Evolutionary conservation across 1,140 invertebrate genomes (phyloP).

Genomic region (Brachionus calyciflorus): DNA sequence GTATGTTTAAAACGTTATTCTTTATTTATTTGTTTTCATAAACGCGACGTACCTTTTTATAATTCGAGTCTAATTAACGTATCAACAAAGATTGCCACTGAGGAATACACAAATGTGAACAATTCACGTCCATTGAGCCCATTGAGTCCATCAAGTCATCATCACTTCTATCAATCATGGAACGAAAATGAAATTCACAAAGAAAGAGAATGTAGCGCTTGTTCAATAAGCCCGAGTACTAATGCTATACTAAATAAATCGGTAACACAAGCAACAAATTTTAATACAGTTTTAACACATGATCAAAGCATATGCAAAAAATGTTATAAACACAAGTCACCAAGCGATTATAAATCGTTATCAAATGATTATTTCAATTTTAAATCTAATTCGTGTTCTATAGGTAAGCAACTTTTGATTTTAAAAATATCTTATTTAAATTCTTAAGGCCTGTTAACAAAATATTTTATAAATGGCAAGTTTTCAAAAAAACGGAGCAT

Average conservation of each 20-base stretch:
- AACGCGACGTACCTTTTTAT: conserved; percentile 39
- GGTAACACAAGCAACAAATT: background rate
- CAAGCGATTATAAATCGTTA: too few species aligned
- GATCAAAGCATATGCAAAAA: background rate
- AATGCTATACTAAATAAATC: background rate
- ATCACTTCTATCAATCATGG: background rate
- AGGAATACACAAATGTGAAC: background rate
- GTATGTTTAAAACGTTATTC: conserved; percentile 33
- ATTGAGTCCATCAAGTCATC: background rate
- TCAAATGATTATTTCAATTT: too few species aligned
- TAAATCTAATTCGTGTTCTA: too few species aligned
- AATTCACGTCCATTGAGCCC: background rate
- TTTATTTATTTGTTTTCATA: conserved; percentile 36
- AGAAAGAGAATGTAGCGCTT: background rate
- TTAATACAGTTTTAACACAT: background rate
- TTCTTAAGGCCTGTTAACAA: too few species aligned
- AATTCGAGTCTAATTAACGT: conserved; percentile 44
- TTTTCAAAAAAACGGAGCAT: too few species aligned
- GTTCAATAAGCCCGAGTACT: background rate
- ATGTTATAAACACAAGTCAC: background rate
- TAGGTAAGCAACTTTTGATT: too few species aligned
- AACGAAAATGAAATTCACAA: background rate
- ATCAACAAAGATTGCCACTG: background rate
- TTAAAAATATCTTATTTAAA: too few species aligned
- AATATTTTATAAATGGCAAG: too few species aligned